Base-by-base conservation (phyloP, 2,888 invertebrate genomes). In the Chirona hameri region DNA sequence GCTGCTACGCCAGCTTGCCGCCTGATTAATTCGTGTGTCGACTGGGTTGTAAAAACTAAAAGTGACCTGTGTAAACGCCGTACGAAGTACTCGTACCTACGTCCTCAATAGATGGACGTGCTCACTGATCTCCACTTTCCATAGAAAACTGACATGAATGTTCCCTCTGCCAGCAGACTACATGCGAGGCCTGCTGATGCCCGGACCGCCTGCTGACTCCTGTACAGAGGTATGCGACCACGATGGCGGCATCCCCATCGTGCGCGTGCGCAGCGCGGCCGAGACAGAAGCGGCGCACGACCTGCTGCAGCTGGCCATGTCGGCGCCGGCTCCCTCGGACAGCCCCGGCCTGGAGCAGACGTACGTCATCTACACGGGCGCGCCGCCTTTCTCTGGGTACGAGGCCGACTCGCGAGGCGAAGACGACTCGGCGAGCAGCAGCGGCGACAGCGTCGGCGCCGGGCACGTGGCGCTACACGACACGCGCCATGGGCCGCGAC, bases 241-340 rank as follows among this genome's bases (percentile, higher is more conserved):
- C 86, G 88, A 89, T 85, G 88, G 88, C 65, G 89, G 88, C 65
- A 88, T 88, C 82, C 88, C 88, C 46, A 88, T 88, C 84, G 46
- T 52, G 79, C 88, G 89, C 83, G 88, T 89, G 83, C 87, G 87
- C 85, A 89, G 89, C 91, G 92, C 93, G 48, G 95, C 94, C 87
- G 96, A 96, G 88, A 95, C 95, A 18, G 95, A 95, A 89, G 95
- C 95, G 57, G 96, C 96, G 0, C 95, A 95, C 88, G 95, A 88
- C 85, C 86, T 88, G 52, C 85, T 88, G 39, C 87, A 88, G 85
- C 86, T 88, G 81, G 87, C 87, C 24, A 86, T 94, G 86, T 93
- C 85, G 14, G 84, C 85, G 18, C 85, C 85, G 31, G 83, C 84
- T 27, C 82, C 83, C 39, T 57, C 83, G n/a, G 83, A 80, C 80